Percentiles rank a stretch among this genome's conserved stretches.
Evolutionary conservation across 1,140 invertebrate genomes (phyloP).

Genomic region (Drosophila littoralis): DNA sequence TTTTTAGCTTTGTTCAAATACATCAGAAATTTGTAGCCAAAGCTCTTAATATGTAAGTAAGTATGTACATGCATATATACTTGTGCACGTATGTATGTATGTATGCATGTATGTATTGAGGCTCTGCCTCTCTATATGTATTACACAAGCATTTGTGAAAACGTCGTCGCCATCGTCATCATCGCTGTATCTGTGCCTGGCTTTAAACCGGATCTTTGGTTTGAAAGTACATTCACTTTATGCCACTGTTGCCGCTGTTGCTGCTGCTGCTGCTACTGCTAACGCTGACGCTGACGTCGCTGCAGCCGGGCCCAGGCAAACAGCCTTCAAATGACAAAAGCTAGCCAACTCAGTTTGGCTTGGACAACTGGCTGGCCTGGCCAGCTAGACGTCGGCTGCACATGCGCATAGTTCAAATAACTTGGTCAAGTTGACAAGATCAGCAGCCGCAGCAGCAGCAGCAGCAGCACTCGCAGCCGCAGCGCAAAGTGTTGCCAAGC

Average conservation of each 20-base stretch:
- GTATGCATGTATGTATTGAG: slow-evolving; percentile 19
- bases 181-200: slow-evolving; percentile 71
- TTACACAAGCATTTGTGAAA: slow-evolving; percentile 83
- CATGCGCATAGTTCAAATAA: slow-evolving; percentile 82
- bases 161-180: slow-evolving; percentile 62
- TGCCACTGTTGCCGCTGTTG: slow-evolving; percentile 42
- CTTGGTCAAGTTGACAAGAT: slow-evolving; percentile 82
- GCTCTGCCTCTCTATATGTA: slow-evolving; percentile 59
- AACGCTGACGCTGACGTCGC: slow-evolving; percentile 28
- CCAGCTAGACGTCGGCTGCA: slow-evolving; percentile 61
- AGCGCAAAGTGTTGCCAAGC: slow-evolving; percentile 70
- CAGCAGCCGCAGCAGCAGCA: slow-evolving; percentile 54
- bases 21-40: slow-evolving; percentile 52
- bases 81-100: not conserved
- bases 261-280: slow-evolving; percentile 1
- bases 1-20: slow-evolving; percentile 50
- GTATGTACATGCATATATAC: not conserved
- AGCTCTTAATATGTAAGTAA: slow-evolving; percentile 45
- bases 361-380: slow-evolving; percentile 26
- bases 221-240: slow-evolving; percentile 83
- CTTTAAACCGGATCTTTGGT: slow-evolving; percentile 82
- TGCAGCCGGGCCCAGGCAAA: slow-evolving; percentile 57
- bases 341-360: slow-evolving; percentile 30
- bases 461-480: slow-evolving; percentile 25
- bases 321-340: slow-evolving; percentile 79